Percentiles rank a stretch among this genome's conserved stretches.
Conservation (phyloP, 2,888 invertebrate genomes). For the Macrosoma leucophasiata region DNA sequence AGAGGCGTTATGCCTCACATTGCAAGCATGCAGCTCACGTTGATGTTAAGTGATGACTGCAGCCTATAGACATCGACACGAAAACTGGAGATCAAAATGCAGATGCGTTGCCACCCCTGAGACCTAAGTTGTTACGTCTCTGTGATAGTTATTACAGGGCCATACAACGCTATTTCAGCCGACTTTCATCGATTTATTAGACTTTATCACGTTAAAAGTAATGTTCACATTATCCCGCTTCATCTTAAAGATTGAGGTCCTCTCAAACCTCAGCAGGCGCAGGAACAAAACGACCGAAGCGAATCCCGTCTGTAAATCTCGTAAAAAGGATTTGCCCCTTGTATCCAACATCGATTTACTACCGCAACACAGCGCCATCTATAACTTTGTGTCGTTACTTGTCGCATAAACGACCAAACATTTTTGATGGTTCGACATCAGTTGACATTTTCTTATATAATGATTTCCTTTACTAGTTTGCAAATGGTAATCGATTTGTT, state of each 20-base stretch:
- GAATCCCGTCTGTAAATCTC: slow-evolving; percentile 67
- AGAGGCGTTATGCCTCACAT: no score
- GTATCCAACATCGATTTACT: slow-evolving; percentile 63
- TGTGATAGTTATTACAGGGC: no score
- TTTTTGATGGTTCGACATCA: slow-evolving; percentile 3
- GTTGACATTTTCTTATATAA: slow-evolving; percentile 1
- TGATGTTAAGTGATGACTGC: no score
- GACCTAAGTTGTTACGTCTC: no score
- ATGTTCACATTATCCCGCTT: neutral
- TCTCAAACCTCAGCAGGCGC: slow-evolving; percentile 41
- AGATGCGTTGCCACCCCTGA: no score
- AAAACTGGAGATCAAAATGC: no score
- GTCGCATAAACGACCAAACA: slow-evolving; percentile 2
- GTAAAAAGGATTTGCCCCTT: slow-evolving; percentile 65
- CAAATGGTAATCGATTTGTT: no score
- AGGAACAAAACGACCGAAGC: slow-evolving; percentile 42
- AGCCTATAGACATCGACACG: no score
- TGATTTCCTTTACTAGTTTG: no score
- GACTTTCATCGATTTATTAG: no score
- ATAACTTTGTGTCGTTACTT: slow-evolving; percentile 2
- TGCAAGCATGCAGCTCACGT: no score
- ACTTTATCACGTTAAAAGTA: neutral
- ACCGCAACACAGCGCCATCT: slow-evolving; percentile 38
- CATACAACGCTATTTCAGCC: no score
- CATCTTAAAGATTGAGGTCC: slow-evolving; percentile 16